These are phyloP conservation scores for Bungarus multicinctus DNA, from an alignment of 2,113 vertebrate genomes.

Conservation along the genomic window DNA sequence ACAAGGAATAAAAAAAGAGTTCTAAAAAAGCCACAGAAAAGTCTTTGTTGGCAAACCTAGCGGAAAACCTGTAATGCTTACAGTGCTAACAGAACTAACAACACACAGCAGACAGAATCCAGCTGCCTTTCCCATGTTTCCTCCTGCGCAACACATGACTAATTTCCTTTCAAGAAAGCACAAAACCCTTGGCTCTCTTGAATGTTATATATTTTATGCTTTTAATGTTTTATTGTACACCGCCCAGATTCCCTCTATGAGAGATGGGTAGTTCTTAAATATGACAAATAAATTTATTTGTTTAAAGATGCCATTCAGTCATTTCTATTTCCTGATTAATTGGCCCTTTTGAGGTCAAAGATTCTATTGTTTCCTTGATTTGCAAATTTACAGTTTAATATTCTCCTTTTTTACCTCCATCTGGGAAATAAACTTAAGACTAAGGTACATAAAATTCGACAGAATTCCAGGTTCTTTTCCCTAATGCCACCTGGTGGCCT, in stretches of 20 bases:
- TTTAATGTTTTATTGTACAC: background rate
- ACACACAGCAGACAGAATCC: background rate
- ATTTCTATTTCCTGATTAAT: constrained; percentile 10
- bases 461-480: background rate
- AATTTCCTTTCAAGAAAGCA: background rate
- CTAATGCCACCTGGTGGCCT: constrained; percentile 54
- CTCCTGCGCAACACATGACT: background rate
- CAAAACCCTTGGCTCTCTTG: background rate
- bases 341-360: background rate
- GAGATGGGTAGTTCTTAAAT: background rate
- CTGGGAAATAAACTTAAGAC: background rate
- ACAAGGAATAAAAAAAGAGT: background rate
- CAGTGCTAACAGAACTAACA: background rate
- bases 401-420: background rate
- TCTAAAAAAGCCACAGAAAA: background rate
- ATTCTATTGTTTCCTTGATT: background rate
- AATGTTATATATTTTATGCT: background rate
- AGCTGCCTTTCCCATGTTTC: background rate
- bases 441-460: background rate
- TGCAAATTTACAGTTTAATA: background rate
- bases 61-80: background rate
- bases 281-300: background rate
- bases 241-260: background rate
- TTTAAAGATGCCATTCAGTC: background rate
- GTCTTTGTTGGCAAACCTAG: background rate